These are phyloP conservation scores for Ramphastos sulfuratus DNA, from an alignment of 2,113 vertebrate species.

Conservation along the genomic window DNA sequence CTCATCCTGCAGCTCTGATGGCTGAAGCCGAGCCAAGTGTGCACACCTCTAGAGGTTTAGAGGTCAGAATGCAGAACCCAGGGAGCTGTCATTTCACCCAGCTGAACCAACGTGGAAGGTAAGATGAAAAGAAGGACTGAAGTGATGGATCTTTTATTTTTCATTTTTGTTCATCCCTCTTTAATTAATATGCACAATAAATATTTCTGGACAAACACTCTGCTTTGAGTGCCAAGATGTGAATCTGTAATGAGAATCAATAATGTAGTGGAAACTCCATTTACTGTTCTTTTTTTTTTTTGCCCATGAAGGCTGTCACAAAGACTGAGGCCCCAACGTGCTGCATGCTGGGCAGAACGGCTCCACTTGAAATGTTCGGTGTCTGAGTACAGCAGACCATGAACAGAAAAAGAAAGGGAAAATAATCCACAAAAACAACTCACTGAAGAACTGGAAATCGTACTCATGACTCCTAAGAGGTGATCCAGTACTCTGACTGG, in stretches of 20 bases:
- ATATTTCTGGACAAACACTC: neutral
- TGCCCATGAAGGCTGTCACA: neutral
- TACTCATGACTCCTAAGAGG: neutral
- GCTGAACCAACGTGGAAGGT: neutral
- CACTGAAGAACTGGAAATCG: neutral
- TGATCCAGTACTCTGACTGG: neutral
- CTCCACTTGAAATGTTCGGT: neutral
- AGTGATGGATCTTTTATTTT: neutral
- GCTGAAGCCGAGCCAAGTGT: neutral
- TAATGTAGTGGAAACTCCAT: neutral
- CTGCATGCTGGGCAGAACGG: neutral
- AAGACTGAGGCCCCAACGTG: neutral
- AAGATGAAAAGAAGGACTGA: neutral
- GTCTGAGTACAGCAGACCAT: neutral
- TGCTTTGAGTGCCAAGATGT: neutral
- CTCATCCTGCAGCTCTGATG: neutral
- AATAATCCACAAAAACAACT: neutral
- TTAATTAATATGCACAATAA: slow-evolving; percentile 3
- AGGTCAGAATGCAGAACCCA: neutral
- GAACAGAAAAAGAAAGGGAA: neutral
- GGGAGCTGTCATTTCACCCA: neutral
- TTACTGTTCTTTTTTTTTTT: slow-evolving; percentile 3
- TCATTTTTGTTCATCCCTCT: neutral
- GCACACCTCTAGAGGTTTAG: neutral
- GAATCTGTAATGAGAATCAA: neutral